Conservation (phyloP, 1,140 invertebrate species). For the Oreohelix idahoensis region DNA sequence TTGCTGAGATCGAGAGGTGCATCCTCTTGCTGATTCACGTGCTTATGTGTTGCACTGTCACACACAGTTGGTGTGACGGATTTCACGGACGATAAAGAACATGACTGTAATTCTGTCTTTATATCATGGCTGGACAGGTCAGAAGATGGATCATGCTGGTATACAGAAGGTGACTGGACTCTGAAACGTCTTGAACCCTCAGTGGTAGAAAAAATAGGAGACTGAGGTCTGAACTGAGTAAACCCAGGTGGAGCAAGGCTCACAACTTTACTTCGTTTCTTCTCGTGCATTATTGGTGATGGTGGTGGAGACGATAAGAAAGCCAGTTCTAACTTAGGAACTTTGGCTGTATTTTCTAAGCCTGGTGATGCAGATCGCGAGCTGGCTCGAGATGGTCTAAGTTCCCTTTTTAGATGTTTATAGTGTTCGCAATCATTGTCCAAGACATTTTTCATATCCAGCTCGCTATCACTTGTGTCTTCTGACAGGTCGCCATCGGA, state of each 20-base stretch:
- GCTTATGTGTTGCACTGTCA: background rate
- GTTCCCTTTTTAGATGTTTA: background rate
- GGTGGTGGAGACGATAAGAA: background rate
- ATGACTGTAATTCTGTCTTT: constrained; percentile 3
- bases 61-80: background rate
- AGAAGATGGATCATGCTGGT: constrained; percentile 45
- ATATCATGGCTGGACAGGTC: constrained; percentile 52
- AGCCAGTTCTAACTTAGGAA: background rate
- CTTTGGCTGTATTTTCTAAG: background rate
- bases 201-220: background rate
- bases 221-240: constrained; percentile 31
- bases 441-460: constrained; percentile 55
- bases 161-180: background rate
- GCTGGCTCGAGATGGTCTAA: background rate
- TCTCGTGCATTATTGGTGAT: background rate
- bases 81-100: background rate
- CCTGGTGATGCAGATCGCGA: background rate
- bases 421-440: background rate
- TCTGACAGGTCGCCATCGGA: constrained; percentile 45
- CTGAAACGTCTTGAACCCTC: background rate
- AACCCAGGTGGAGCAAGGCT: constrained; percentile 23
- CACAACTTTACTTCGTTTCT: background rate
- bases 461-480: constrained; percentile 56
- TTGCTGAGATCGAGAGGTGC: constrained; percentile 59
- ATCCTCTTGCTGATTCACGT: constrained; percentile 39